Evolutionary conservation across 2,113 vertebrate species (phyloP).

Genomic region (Anthoscopus minutus): DNA sequence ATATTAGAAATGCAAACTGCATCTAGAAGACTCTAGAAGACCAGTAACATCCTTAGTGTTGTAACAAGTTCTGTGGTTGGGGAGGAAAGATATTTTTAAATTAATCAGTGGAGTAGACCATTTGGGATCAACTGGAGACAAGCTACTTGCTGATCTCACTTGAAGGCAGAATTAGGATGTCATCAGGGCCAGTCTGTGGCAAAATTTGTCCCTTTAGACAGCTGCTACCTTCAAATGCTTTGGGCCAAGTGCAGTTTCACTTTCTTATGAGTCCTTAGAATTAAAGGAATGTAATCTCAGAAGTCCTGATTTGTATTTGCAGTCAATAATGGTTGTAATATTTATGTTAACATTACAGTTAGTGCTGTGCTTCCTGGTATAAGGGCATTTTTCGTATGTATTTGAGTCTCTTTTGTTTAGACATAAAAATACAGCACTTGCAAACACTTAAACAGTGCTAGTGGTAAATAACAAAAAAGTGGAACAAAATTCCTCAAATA

Average conservation of each 20-base stretch:
- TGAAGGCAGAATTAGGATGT: background rate
- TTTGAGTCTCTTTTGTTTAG: background rate
- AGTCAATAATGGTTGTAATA: slow-evolving; percentile 22
- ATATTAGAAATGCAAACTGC: background rate
- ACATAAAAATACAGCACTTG: background rate
- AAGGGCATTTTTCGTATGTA: background rate
- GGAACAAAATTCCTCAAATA: background rate
- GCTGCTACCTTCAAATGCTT: background rate
- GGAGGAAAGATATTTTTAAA: background rate
- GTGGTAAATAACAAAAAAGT: background rate
- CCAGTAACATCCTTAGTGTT: background rate
- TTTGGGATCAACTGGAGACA: background rate
- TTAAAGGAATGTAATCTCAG: background rate
- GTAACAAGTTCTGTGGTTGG: background rate
- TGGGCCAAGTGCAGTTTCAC: background rate
- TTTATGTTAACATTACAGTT: background rate
- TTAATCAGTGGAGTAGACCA: background rate
- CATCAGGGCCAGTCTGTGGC: background rate
- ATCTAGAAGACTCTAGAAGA: background rate
- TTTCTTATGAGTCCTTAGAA: background rate
- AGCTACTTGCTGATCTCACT: background rate
- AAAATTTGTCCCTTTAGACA: background rate
- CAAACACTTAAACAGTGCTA: background rate
- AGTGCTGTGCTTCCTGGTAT: background rate
- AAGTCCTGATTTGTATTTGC: background rate